Evolutionary conservation across 2,888 invertebrate genomes (phyloP).

Genomic region (Odiellus spinosus): DNA sequence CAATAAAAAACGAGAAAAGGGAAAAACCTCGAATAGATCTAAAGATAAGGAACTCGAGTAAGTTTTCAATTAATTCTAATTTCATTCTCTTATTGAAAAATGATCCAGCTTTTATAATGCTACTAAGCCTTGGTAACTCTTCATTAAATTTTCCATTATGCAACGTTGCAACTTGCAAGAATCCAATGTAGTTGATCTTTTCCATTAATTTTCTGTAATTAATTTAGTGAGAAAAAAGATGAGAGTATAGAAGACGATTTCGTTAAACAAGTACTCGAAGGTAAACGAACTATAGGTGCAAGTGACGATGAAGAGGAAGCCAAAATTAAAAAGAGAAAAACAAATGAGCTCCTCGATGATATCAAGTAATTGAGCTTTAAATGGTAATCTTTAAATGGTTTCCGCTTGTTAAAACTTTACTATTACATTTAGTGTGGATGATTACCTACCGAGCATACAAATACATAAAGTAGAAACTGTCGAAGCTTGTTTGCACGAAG

Average conservation of each 20-base stretch:
- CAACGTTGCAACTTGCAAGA: no score
- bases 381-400: background rate
- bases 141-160: background rate
- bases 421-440: background rate
- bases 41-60: no score
- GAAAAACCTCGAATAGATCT: no score
- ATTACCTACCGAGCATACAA: slow-evolving; percentile 12
- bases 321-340: slow-evolving; percentile 9
- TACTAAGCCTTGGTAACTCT: background rate
- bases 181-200: no score
- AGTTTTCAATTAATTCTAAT: background rate
- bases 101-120: background rate
- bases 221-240: no score
- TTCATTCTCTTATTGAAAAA: no score
- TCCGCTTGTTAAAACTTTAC: background rate
- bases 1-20: no score
- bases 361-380: slow-evolving; percentile 10
- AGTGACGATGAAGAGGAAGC: slow-evolving; percentile 9
- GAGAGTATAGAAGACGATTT: slow-evolving; percentile 1
- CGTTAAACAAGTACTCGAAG: slow-evolving; percentile 9
- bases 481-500: slow-evolving; percentile 86
- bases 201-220: no score
- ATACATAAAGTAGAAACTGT: slow-evolving; percentile 49
- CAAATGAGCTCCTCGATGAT: slow-evolving; percentile 10
- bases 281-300: slow-evolving; percentile 3